Evolutionary conservation across 2,113 vertebrate species (phyloP).

Genomic region (Alaudala cheleensis): DNA sequence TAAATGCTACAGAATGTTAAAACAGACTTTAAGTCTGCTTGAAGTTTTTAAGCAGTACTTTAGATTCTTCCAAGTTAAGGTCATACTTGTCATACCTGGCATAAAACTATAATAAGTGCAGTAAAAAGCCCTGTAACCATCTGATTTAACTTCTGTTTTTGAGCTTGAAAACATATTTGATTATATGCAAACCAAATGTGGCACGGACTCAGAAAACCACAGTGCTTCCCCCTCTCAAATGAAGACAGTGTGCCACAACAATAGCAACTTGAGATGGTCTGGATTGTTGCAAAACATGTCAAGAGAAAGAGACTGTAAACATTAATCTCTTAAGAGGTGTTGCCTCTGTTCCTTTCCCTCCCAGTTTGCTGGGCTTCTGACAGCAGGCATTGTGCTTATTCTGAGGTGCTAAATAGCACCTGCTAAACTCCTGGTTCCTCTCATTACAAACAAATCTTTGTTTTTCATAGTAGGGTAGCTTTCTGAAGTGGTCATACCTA

Average conservation of each 20-base stretch:
- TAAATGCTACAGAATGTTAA: background rate
- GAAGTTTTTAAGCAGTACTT: conserved; percentile 15
- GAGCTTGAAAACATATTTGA: conserved; percentile 8
- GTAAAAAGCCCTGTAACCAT: conserved; percentile 8
- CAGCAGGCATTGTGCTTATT: background rate
- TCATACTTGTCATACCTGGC: conserved; percentile 4
- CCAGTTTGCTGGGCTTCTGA: background rate
- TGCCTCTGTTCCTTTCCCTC: background rate
- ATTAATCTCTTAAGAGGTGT: background rate
- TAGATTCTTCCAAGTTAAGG: background rate
- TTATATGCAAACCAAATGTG: conserved; percentile 49
- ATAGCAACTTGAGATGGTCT: background rate
- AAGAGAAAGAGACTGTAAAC: background rate
- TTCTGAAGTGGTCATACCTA: background rate
- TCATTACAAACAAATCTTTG: background rate
- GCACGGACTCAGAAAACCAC: background rate
- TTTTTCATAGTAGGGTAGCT: background rate
- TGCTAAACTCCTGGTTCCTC: background rate
- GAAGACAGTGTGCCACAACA: conserved; percentile 1
- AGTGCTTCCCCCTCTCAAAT: conserved; percentile 1
- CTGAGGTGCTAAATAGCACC: background rate
- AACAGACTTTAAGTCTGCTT: background rate
- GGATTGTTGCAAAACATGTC: background rate
- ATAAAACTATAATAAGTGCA: background rate
- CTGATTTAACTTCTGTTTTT: conserved; percentile 45